These are phyloP conservation scores for Vimba vimba DNA, from an alignment of 2,113 vertebrate species.

Conservation along the genomic window DNA sequence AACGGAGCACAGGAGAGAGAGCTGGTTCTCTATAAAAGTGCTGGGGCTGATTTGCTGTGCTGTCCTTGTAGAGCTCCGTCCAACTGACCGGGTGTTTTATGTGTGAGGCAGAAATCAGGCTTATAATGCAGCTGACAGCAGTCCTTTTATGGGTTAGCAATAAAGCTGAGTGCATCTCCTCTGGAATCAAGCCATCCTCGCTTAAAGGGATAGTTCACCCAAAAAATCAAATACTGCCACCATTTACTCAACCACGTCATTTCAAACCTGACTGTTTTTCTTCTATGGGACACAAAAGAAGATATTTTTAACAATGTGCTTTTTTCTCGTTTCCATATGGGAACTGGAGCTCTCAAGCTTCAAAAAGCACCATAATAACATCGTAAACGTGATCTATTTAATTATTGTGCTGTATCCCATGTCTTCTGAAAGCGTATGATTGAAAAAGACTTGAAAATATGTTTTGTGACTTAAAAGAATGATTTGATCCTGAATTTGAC, in stretches of 20 bases:
- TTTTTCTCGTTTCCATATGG: background rate
- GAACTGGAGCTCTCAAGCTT: background rate
- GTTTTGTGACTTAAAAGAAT: background rate
- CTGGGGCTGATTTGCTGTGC: slow-evolving; percentile 66
- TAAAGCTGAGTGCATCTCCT: slow-evolving; percentile 79
- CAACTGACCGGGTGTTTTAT: slow-evolving; percentile 73
- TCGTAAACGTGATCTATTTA: background rate
- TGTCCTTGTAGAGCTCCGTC: slow-evolving; percentile 70
- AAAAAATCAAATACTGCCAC: background rate
- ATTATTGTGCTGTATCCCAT: background rate
- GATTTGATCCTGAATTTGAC: background rate
- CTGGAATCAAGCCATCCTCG: slow-evolving; percentile 65
- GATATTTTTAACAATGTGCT: background rate
- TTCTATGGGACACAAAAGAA: background rate
- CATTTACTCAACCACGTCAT: background rate
- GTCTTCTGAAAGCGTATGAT: no score
- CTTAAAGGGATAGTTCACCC: slow-evolving; percentile 35
- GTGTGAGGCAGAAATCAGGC: slow-evolving; percentile 69
- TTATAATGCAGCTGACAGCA: slow-evolving; percentile 76
- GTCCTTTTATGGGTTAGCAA: slow-evolving; percentile 72
- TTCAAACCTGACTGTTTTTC: background rate
- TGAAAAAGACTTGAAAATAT: no score
- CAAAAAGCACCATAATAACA: background rate
- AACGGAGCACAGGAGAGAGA: slow-evolving; percentile 55
- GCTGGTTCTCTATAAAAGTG: slow-evolving; percentile 65